These are phyloP conservation scores for Solen grandis DNA, from an alignment of 1,140 invertebrate genomes.

Conservation along the genomic window DNA sequence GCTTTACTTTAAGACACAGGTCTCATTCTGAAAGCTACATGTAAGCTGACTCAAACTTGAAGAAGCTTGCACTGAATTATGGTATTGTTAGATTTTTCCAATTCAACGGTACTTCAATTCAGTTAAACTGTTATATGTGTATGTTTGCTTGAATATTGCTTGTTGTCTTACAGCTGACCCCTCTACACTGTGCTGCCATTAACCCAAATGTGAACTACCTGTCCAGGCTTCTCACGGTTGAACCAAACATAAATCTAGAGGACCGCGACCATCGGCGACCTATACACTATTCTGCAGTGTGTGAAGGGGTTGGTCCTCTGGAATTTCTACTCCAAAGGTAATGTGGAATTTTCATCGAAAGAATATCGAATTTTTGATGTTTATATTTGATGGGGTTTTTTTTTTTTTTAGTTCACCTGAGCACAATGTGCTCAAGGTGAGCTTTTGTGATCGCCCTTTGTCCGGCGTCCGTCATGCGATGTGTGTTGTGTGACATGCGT, in stretches of 20 bases:
- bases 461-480: too few relatives aligned
- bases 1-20: too few relatives aligned
- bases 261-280: constrained; percentile 81
- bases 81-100: not conserved
- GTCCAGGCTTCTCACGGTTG: constrained; percentile 75
- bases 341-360: too few relatives aligned
- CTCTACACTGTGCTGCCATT: constrained; percentile 83
- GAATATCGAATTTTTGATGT: too few relatives aligned
- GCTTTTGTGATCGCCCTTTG: too few relatives aligned
- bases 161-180: constrained; percentile 80
- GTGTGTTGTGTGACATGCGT: too few relatives aligned
- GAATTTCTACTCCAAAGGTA: constrained; percentile 80
- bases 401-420: too few relatives aligned
- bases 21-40: too few relatives aligned
- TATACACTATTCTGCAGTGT: constrained; percentile 83
- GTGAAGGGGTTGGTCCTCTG: constrained; percentile 81
- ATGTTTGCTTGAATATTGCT: too few relatives aligned
- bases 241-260: constrained; percentile 80
- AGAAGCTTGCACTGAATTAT: not conserved
- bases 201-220: constrained; percentile 83
- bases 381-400: too few relatives aligned
- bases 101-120: not conserved
- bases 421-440: too few relatives aligned
- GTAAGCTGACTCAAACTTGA: too few relatives aligned
- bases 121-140: not conserved